Conservation (phyloP, 2,113 vertebrate species). For the Meleagris gallopavo region DNA sequence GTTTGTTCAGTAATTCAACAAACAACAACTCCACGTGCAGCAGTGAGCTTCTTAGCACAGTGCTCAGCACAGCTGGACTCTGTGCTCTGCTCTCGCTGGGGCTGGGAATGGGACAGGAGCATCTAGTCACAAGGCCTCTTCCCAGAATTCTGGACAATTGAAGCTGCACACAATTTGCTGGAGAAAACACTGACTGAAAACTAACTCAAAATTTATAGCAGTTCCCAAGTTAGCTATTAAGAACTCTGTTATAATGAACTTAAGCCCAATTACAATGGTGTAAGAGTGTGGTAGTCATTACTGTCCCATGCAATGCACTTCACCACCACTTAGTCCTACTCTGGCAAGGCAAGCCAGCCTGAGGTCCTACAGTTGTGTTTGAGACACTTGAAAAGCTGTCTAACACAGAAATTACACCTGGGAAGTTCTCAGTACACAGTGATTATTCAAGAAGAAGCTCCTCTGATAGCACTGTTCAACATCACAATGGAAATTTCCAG, state of each 20-base stretch:
- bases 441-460: background rate
- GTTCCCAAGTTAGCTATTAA: background rate
- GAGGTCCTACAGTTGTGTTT: background rate
- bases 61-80: background rate
- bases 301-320: background rate
- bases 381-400: too few relatives aligned
- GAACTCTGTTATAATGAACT: background rate
- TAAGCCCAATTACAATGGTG: background rate
- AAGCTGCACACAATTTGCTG: background rate
- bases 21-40: background rate
- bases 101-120: background rate
- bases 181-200: background rate
- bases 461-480: background rate
- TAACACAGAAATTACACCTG: background rate
- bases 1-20: background rate
- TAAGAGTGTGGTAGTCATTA: accelerated
- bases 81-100: background rate
- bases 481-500: background rate
- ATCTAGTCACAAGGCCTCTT: background rate
- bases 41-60: background rate
- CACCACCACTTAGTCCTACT: background rate
- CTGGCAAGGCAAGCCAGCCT: background rate
- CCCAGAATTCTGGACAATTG: background rate
- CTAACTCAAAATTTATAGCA: background rate
- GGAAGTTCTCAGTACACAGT: background rate